Conservation (phyloP, 2,797 vertebrate species). For the Atherinosoma microstoma region DNA sequence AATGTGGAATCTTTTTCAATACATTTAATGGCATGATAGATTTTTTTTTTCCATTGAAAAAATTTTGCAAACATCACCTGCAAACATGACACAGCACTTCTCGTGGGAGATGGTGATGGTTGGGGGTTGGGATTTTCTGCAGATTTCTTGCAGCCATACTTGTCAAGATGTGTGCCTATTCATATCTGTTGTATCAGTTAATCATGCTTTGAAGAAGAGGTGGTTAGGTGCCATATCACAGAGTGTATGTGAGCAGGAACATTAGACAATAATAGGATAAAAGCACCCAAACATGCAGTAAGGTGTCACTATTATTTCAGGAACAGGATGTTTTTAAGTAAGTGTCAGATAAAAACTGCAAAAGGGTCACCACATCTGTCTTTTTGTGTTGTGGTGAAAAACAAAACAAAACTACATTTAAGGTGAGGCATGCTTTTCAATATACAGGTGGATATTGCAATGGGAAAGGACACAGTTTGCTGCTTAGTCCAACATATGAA, state of each 20-base stretch:
- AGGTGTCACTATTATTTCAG: background rate
- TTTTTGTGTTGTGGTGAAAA: background rate
- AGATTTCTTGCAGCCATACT: constrained; percentile 2
- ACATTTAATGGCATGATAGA: too few relatives aligned
- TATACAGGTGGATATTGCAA: background rate
- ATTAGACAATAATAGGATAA: constrained; percentile 35
- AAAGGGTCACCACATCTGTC: background rate
- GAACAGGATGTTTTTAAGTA: constrained; percentile 1
- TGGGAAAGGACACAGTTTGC: background rate
- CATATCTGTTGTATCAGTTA: background rate
- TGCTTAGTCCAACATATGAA: background rate
- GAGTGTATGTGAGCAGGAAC: constrained; percentile 22
- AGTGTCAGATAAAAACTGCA: constrained; percentile 8
- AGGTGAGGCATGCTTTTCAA: background rate
- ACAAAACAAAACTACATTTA: background rate
- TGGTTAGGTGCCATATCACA: background rate
- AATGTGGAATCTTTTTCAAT: too few relatives aligned
- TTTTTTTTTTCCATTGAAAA: too few relatives aligned
- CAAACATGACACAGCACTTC: too few relatives aligned
- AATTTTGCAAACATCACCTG: too few relatives aligned
- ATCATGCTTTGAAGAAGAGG: background rate
- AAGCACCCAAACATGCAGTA: constrained; percentile 9
- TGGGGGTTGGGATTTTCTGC: background rate
- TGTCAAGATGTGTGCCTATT: background rate
- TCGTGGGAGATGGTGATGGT: background rate